Evolutionary conservation across 2,797 vertebrate species (phyloP), one percentile per base, ranked within the genome.

Genomic region (Pseudomugil gertrudae): DNA sequence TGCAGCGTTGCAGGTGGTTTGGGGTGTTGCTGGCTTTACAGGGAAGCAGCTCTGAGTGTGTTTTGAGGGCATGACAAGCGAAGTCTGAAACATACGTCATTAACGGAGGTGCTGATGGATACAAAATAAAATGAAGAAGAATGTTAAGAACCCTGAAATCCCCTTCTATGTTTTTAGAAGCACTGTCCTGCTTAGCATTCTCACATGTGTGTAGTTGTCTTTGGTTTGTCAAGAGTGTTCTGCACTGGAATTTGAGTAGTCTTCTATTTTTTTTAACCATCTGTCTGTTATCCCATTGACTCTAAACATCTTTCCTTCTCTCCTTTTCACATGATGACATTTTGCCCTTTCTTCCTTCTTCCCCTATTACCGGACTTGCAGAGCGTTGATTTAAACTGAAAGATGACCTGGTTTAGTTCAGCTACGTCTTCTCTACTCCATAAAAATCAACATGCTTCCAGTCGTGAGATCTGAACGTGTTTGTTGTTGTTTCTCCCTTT

Each of bases 381-480:
- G 83, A 87, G 79, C 80, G 87, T 86, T 92, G 89, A 92, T 93
- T 91, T 84, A 82, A 91, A 86, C 83, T 88, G 89, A 92, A 92
- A 84, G 89, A 84, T 90, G 85, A 81, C 85, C 92, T 81, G 84
- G 80, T 91, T 92, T 91, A 79, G 80, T 88, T 86, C 32, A 57
- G 76, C 77, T 74, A 79, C 81, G 74, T 90, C 90, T 90, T 92
- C 90, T 88, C 84, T 79, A 87, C 89, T 90, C 84, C 85, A 91
- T 93, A 92, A 93, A 92, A 93, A 93, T 92, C 91, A 92, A 90
- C 92, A 92, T 72, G 90, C 87, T 92, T 92, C 90, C 83, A 90
- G 86, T 90, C 74, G 78, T 78, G 82, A 90, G 85, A 91, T 93
- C 91, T 90, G 82, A 93, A 66, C 78, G 13, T 23, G 63, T 89